Conservation (phyloP, 2,888 invertebrate genomes). For the Pterostichus niger region DNA sequence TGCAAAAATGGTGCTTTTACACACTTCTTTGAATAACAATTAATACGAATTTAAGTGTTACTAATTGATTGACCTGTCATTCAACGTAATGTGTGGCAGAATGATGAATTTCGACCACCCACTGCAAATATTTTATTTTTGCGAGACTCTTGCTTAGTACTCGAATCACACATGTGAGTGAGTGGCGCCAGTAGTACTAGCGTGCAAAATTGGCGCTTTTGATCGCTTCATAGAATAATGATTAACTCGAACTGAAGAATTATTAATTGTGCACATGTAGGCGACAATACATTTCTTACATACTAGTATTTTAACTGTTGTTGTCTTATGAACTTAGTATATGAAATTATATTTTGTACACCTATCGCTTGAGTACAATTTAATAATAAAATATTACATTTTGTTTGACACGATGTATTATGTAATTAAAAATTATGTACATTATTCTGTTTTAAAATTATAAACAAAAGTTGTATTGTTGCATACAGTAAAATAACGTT, state of each 20-base stretch:
- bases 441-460: too few relatives aligned
- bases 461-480: too few relatives aligned
- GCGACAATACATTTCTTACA: too few relatives aligned
- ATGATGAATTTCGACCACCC: conserved; percentile 41
- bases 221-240: conserved; percentile 20
- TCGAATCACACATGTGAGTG: conserved; percentile 9
- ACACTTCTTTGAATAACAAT: conserved; percentile 46
- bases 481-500: too few relatives aligned
- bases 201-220: conserved; percentile 10
- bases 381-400: too few relatives aligned
- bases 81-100: neutral
- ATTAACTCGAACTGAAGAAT: neutral
- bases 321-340: too few relatives aligned
- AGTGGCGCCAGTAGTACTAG: conserved; percentile 27
- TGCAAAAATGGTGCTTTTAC: conserved; percentile 20
- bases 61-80: conserved; percentile 10
- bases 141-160: conserved; percentile 34
- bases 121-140: neutral
- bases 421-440: too few relatives aligned
- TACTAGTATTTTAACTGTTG: too few relatives aligned
- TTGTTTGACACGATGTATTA: too few relatives aligned
- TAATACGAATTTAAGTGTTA: conserved; percentile 12
- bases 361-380: too few relatives aligned
- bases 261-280: neutral
- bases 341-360: too few relatives aligned